Evolutionary conservation across 2,888 invertebrate species (phyloP).

Genomic region (Willowsia nigromaculata): DNA sequence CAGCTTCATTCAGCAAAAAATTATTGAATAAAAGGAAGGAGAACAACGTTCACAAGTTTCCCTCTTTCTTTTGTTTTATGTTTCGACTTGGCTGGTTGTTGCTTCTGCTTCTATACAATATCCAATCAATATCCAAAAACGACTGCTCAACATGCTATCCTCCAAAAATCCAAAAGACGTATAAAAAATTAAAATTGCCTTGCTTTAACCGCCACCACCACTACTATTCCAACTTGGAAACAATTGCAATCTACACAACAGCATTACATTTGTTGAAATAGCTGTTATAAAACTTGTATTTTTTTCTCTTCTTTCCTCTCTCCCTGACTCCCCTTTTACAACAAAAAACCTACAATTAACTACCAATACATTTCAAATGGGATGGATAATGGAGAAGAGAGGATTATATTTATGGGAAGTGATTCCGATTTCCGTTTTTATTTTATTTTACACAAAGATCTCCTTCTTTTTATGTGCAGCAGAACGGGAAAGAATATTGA

Average conservation of each 20-base stretch:
- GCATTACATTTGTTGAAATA: not conserved
- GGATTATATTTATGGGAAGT: constrained; percentile 53
- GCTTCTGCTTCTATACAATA: not conserved
- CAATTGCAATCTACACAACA: not conserved
- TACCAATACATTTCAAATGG: constrained; percentile 46
- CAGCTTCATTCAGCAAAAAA: not conserved
- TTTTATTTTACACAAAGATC: not conserved
- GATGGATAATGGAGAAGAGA: constrained; percentile 38
- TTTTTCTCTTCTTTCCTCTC: not conserved
- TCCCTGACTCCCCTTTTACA: not conserved
- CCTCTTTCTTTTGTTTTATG: constrained; percentile 28
- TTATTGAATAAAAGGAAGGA: not conserved
- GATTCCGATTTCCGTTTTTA: constrained; percentile 23
- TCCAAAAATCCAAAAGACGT: not conserved
- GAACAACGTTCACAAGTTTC: constrained; percentile 17
- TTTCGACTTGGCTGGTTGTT: constrained; percentile 45
- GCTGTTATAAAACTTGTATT: not conserved
- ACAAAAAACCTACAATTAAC: constrained; percentile 38
- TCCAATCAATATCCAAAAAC: too few species aligned
- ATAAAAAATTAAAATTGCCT: not conserved
- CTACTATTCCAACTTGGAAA: not conserved
- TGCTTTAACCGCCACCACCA: not conserved
- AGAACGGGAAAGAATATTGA: not conserved
- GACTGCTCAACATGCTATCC: not conserved
- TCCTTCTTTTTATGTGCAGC: not conserved